Evolutionary conservation across 2,113 vertebrate species (phyloP), one percentile per base, ranked within the genome.

Genomic region (Aegypius monachus): DNA sequence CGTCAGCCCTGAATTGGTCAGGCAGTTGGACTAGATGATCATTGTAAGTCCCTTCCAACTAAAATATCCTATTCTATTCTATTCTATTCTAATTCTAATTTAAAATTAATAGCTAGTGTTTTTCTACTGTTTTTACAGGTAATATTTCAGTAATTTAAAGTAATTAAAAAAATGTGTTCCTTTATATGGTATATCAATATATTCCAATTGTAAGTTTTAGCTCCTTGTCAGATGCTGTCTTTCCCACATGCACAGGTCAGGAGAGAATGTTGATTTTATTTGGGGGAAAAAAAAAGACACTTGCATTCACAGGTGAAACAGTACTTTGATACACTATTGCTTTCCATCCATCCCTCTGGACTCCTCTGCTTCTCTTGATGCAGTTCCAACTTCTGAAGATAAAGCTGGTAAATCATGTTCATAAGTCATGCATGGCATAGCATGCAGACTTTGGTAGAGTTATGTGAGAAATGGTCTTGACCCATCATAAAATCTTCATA

Each of bases 281-380:
- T 81, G 38, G 8, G 17, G 11, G 19, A 23, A 61, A 56, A 52
- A 72, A 48, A 8, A 0, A 0, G 1, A 1, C 6, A 16, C 32
- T 65, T 79, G 43, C 10, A 56, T 31, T 88, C 2, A 5, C 34
- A 75, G 36, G 31, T 88, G 67, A 66, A 77, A 45, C 20, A 36
- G 16, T 62, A 14, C 27, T 88, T 77, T n/a, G 36, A 20, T 45
- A 20, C 11, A 22, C 21, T 63, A 3, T 34, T 74, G 21, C 21
- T 90, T 92, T 95, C 15, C 14, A n/a, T 48, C 55, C 26, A 9
- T 29, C 8, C 38, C 17, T 61, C 45, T 55, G 32, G 32, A 78
- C 5, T 84, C 71, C n/a, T 81, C 19, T 88, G 17, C 31, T 92
- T 82, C 55, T 81, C 73, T 81, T 89, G 52, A 68, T 71, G 21